Evolutionary conservation across 2,888 invertebrate genomes (phyloP).

Genomic region (Caenorhabditis parvicauda): DNA sequence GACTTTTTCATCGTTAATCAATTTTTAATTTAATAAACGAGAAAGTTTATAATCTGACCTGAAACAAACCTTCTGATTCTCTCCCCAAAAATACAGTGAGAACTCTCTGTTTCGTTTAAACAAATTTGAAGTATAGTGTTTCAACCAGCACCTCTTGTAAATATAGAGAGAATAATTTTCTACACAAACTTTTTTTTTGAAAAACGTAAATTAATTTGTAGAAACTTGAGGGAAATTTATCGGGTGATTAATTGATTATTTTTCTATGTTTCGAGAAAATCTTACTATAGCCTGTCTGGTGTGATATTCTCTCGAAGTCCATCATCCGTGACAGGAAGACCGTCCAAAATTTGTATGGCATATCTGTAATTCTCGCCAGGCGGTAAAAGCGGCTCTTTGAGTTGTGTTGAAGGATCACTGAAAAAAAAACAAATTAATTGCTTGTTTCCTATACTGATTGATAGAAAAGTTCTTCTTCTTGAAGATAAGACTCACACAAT

Average conservation of each 20-base stretch:
- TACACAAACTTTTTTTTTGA: background rate
- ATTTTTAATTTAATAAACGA: background rate
- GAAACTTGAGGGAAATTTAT: background rate
- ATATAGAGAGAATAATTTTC: background rate
- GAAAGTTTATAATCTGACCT: background rate
- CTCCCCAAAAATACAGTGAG: background rate
- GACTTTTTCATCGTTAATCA: background rate
- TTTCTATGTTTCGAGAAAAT: background rate
- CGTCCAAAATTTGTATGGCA: conserved; percentile 9
- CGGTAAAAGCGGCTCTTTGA: conserved; percentile 15
- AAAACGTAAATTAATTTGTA: background rate
- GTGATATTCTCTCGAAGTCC: conserved; percentile 19
- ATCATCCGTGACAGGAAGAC: conserved; percentile 9
- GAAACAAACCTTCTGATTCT: background rate
- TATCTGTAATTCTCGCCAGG: conserved; percentile 18
- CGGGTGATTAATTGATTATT: background rate
- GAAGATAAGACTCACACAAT: background rate
- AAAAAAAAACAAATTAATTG: too few species aligned
- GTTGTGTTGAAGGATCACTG: too few species aligned
- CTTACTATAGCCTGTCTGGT: conserved; percentile 17
- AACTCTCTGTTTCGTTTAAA: too few species aligned
- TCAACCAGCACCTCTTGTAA: too few species aligned
- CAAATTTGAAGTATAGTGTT: too few species aligned
- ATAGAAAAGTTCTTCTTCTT: too few species aligned
- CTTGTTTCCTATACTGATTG: too few species aligned